phyloP scores from a whole-genome alignment of 2,113 vertebrate genomes.

The Equus przewalskii region DNA sequence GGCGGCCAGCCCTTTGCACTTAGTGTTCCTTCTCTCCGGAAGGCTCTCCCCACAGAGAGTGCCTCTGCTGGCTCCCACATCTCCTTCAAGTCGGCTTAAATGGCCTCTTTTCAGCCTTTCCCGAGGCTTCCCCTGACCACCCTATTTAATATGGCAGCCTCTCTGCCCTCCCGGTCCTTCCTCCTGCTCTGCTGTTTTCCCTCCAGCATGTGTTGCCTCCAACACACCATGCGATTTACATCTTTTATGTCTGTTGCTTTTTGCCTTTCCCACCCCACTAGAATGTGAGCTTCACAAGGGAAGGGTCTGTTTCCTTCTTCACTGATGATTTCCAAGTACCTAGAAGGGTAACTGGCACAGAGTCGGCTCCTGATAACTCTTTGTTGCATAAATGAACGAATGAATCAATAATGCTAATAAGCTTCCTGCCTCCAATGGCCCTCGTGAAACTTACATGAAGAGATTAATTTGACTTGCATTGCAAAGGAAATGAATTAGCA shows the following conservation, averaged over 20 bases:
- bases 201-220: background rate
- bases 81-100: background rate
- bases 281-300: background rate
- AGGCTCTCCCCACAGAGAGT: background rate
- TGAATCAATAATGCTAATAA: background rate
- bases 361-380: constrained; percentile 20
- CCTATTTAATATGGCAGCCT: background rate
- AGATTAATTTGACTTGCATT: constrained; percentile 35
- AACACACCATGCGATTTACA: background rate
- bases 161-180: background rate
- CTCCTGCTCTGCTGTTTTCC: background rate
- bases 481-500: constrained; percentile 35
- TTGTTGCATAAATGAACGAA: constrained; percentile 9
- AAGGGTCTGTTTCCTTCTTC: background rate
- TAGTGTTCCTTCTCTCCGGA: background rate
- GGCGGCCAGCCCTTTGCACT: background rate
- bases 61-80: no score
- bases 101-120: background rate
- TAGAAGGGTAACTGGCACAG: background rate
- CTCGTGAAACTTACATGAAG: background rate
- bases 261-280: background rate
- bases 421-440: background rate
- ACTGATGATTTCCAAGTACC: background rate
- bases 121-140: background rate
- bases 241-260: background rate